Evolutionary conservation across 2,113 vertebrate species (phyloP), one percentile per base, ranked within the genome.

Genomic region (Scalopus aquaticus): DNA sequence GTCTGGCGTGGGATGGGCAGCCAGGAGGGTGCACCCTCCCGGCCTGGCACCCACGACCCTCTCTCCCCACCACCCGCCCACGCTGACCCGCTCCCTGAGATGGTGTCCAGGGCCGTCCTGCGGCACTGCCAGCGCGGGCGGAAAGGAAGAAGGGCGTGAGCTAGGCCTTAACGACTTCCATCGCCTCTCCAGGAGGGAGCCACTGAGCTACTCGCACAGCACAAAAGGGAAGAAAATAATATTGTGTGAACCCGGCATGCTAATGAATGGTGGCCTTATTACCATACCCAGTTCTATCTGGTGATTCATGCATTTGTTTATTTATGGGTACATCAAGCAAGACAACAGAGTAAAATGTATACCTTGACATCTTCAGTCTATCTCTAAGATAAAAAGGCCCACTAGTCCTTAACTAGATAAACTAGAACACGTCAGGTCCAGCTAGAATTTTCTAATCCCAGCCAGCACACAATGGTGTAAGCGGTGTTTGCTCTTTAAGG

Each of bases 381-480:
- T 56, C 84, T 88, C 60, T 39, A 93, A 83, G 83, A 95, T 92
- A 62, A 69, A 83, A 42, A 26, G 6, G 87, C 90, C 82, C 35
- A 58, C 9, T 70, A 76, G 64, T 22, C 42, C 19, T 90, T 65
- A 81, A 74, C 51, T 58, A 88, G 37, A 84, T 2, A 89, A n/a
- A 70, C 22, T 86, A 82, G 89, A 96, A 81, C 51, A 39, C 22
- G 56, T 64, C 32, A 90, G 49, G 11, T 11, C 70, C 44, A 35
- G 64, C 24, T n/a, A 77, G 76, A 44, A 19, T 44, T 80, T 60
- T 77, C 32, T 56, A 28, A 78, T 85, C 87, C 30, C 51, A 85
- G 69, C 35, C 42, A 74, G 15, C n/a, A 6, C 9, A 58, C 20
- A 11, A 13, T 80, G 12, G 17, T 42, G 73, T 58, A 56, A 13